These are phyloP conservation scores for Tryphoninae sp. DNA, from an alignment of 2,888 invertebrate genomes.

Conservation along the genomic window DNA sequence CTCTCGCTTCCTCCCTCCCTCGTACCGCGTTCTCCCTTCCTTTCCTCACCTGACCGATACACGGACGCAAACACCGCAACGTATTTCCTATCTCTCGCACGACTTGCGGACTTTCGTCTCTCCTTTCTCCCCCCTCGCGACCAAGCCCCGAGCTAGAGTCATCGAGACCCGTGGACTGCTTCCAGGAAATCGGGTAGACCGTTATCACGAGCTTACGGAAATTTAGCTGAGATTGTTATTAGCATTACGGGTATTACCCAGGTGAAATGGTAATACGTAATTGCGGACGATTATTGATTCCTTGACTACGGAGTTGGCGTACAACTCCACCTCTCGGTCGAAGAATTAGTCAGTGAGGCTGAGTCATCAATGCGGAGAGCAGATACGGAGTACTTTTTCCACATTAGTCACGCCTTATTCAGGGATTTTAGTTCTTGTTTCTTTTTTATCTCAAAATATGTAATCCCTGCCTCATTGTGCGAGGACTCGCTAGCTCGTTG, in stretches of 20 bases:
- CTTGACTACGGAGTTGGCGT: not conserved
- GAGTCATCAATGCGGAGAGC: slow-evolving; percentile 53
- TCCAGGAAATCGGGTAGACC: slow-evolving; percentile 10
- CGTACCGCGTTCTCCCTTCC: slow-evolving; percentile 17
- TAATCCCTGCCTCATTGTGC: not conserved
- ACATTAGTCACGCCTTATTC: too few species aligned
- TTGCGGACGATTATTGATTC: slow-evolving; percentile 54
- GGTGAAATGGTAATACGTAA: slow-evolving; percentile 20
- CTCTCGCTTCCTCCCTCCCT: slow-evolving; percentile 49
- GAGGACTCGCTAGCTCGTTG: not conserved
- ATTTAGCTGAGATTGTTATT: slow-evolving; percentile 16
- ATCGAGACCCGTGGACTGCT: not conserved
- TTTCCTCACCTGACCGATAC: slow-evolving; percentile 26
- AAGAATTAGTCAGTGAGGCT: slow-evolving; percentile 60
- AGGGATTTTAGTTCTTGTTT: too few species aligned
- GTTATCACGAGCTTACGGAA: not conserved
- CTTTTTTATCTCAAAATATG: too few species aligned
- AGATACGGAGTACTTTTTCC: not conserved
- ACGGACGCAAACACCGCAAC: slow-evolving; percentile 10
- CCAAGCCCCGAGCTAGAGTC: slow-evolving; percentile 5
- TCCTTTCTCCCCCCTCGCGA: not conserved
- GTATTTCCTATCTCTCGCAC: slow-evolving; percentile 30
- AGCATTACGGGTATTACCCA: not conserved
- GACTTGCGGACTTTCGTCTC: slow-evolving; percentile 17
- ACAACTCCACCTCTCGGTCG: slow-evolving; percentile 29